Conservation (phyloP, 2,888 invertebrate genomes). For the Synanthedon vespiformis region DNA sequence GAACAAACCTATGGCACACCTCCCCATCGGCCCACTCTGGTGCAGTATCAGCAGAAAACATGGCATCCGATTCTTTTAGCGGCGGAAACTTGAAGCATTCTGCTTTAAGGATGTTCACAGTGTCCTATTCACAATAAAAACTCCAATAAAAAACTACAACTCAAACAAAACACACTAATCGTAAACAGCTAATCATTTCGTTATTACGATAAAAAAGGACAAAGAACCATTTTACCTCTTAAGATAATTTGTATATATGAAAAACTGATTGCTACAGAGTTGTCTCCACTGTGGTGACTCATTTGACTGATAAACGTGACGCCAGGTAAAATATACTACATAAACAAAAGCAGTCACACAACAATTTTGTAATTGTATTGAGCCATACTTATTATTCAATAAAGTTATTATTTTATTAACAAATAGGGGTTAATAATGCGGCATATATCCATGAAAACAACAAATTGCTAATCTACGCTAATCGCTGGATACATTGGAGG, state of each 20-base stretch:
- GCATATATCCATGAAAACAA: too few relatives aligned
- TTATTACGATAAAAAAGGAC: too few relatives aligned
- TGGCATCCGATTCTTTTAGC: constrained; percentile 96
- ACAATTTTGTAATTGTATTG: neutral
- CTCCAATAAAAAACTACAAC: neutral
- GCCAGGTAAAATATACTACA: constrained; percentile 9
- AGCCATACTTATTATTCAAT: too few relatives aligned
- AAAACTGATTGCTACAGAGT: too few relatives aligned
- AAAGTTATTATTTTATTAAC: too few relatives aligned
- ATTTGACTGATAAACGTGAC: constrained; percentile 2
- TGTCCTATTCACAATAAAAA: constrained; percentile 74
- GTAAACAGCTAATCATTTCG: too few relatives aligned
- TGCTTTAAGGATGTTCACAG: constrained; percentile 92
- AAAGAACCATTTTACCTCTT: too few relatives aligned
- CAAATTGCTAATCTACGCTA: too few relatives aligned
- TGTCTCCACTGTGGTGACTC: too few relatives aligned
- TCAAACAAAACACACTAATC: neutral
- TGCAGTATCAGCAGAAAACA: constrained; percentile 97
- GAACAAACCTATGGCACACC: constrained; percentile 80
- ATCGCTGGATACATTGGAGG: too few relatives aligned
- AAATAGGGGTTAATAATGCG: too few relatives aligned
- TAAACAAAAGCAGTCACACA: constrained; percentile 4
- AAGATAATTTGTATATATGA: too few relatives aligned
- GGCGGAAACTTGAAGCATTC: constrained; percentile 93
- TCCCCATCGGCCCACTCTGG: constrained; percentile 98